Evolutionary conservation across 2,888 invertebrate species (phyloP), one percentile per base, ranked within the genome.

Genomic region (Limnephilus lunatus): DNA sequence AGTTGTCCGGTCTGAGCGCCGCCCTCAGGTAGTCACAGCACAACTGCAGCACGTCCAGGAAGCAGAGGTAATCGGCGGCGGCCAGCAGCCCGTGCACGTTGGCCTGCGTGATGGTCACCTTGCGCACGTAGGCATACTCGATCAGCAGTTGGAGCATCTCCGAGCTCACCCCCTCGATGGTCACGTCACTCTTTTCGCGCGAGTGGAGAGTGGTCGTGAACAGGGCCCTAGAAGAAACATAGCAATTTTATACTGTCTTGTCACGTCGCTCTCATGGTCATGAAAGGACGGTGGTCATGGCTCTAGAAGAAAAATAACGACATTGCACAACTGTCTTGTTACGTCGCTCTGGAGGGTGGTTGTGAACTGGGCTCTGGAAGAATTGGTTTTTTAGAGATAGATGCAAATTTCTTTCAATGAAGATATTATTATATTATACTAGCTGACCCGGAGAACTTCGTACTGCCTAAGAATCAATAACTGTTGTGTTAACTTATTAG

Each of bases 11-110:
- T 30, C 96, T 97, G 32, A 99, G 95, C 92, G 97, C 97, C 83
- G 95, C 95, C 91, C 97, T 96, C 30, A 99, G 96, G 94, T 97
- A 98, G 87, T 98, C 97, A 94, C 98, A 98, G 95, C 99, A 99
- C 32, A 98, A 96, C 94, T 98, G 97, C 90, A 98, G 96, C 85
- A 99, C 97, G 0, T 98, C 98, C 86, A 98, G 96, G 94, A 99
- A 98, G 94, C 98, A 97, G 91, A 99, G 97, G 95, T 98, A 99
- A 95, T 99, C 99, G 4, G 99, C 98, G 0, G 98, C 97, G 94
- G 98, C 97, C 82, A 99, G 96, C 25, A 99, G 96, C 94, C 97
- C 97, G 94, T 98, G 97, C 0, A 99, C 98, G 94, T 98, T 99
- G 68, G 97, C 97, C 81, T 97, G 97, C 92, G 96, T 97, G 39